Conservation (phyloP, 2,888 invertebrate species). For the Phragmatobia fuliginosa region DNA sequence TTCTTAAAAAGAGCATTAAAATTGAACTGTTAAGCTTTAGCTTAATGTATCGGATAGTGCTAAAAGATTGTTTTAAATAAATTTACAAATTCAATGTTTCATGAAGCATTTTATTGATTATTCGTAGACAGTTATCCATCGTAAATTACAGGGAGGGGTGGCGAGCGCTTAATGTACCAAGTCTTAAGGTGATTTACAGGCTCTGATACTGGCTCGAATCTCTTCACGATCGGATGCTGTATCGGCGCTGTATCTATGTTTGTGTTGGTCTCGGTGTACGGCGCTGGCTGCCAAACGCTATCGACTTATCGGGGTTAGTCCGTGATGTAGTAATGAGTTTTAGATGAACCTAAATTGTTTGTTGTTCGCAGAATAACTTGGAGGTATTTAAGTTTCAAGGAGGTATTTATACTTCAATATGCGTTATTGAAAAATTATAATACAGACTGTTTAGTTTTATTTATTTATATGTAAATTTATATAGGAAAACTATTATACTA, state of each 20-base stretch:
- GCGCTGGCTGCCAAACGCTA: constrained; percentile 34
- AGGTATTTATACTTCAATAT: no score
- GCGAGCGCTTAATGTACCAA: constrained; percentile 41
- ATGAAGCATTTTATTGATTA: constrained; percentile 47
- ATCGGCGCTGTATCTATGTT: not conserved
- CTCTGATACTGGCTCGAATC: constrained; percentile 38
- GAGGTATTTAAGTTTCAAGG: not conserved
- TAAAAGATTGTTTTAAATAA: not conserved
- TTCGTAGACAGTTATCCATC: constrained; percentile 22
- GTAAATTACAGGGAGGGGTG: constrained; percentile 33
- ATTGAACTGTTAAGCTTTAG: not conserved
- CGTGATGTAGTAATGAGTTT: constrained; percentile 41
- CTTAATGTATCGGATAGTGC: not conserved
- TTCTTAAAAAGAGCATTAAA: no score
- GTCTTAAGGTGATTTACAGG: constrained; percentile 47
- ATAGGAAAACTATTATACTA: no score
- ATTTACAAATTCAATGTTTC: constrained; percentile 3
- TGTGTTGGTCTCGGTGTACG: not conserved
- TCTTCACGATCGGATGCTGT: constrained; percentile 18
- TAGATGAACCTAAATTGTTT: constrained; percentile 27
- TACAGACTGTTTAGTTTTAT: no score
- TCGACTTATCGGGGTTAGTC: constrained; percentile 19
- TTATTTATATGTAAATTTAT: no score
- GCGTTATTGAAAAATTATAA: no score
- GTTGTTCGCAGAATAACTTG: not conserved